Evolutionary conservation across 2,797 vertebrate genomes (phyloP), one percentile per base, ranked within the genome.

Genomic region (Danio albolineatus): DNA sequence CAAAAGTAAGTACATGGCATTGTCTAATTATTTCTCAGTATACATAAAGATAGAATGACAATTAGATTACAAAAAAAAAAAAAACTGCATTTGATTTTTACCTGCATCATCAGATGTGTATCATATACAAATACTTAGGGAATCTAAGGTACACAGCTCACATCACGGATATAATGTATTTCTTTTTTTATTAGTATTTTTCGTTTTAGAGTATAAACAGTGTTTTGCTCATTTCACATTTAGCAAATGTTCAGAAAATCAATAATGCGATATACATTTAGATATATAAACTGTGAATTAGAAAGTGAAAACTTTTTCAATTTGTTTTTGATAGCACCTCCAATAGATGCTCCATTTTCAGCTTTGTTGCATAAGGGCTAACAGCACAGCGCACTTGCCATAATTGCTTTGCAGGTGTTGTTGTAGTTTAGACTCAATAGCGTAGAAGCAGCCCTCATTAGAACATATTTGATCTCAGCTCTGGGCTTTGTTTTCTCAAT

Each of bases 371-470:
- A 28, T 81, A 86, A 81, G 84, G 81, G 19, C 16, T 84, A 88
- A 87, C 82, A 86, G 70, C 7, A 54, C 28, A 76, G 83, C 73
- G 38, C 44, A 82, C 85, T 85, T 82, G 82, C 78, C 79, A 74
- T 49, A 43, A 83, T 86, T 85, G 84, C 59, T 79, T 86, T 81
- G 82, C 83, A 88, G 85, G 78, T 86, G 80, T 85, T 85, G 79
- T 79, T 80, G 60, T 80, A 60, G 41, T 82, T 53, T 54, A 66
- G 28, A 83, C 77, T 83, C 82, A 73, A 84, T 86, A 82, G 61
- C 69, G 80, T 48, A 75, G 41, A 76, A 79, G 19, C 77, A 78
- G 49, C 83, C 78, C 77, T 86, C 74, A 82, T 86, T 86, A 85
- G 66, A 81, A 28, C 67, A 39, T 74, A 83, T 85, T 79, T 83